Evolutionary conservation across 1,140 invertebrate genomes (phyloP).

Genomic region (Drosophila littoralis): DNA sequence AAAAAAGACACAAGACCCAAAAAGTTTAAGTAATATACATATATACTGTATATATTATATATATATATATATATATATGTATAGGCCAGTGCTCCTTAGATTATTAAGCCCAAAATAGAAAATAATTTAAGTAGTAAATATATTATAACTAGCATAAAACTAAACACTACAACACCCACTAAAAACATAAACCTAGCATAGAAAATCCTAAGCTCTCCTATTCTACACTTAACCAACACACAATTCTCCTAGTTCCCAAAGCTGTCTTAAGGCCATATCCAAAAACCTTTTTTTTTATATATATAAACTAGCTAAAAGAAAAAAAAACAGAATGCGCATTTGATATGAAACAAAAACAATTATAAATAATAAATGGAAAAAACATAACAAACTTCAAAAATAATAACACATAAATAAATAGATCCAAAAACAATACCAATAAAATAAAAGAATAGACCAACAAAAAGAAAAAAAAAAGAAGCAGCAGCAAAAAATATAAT

Average conservation of each 20-base stretch:
- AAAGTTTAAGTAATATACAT: not conserved
- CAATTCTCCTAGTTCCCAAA: conserved; percentile 39
- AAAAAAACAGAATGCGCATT: conserved; percentile 66
- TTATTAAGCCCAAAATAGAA: not conserved
- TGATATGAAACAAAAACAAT: conserved; percentile 53
- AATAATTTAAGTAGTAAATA: conserved; percentile 4
- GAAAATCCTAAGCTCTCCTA: conserved; percentile 1
- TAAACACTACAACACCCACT: conserved; percentile 23
- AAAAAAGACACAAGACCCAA: not conserved
- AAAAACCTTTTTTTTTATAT: conserved; percentile 34
- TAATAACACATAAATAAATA: conserved; percentile 1
- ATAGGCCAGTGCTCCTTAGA: not conserved
- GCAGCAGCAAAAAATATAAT: conserved; percentile 47
- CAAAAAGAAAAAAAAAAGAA: conserved; percentile 27
- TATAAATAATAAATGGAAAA: conserved; percentile 27
- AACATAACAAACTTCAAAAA: not conserved
- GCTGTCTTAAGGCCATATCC: conserved; percentile 17
- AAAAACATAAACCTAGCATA: conserved; percentile 23
- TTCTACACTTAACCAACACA: conserved; percentile 26
- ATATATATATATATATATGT: conserved; percentile 2
- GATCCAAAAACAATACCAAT: conserved; percentile 4
- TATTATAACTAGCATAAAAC: conserved; percentile 1
- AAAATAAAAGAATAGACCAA: conserved; percentile 25
- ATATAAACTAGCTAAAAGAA: conserved; percentile 42
- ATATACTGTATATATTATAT: no score